These are phyloP conservation scores for Sclerodermus sp. DNA, from an alignment of 2,888 invertebrate species.

Conservation along the genomic window DNA sequence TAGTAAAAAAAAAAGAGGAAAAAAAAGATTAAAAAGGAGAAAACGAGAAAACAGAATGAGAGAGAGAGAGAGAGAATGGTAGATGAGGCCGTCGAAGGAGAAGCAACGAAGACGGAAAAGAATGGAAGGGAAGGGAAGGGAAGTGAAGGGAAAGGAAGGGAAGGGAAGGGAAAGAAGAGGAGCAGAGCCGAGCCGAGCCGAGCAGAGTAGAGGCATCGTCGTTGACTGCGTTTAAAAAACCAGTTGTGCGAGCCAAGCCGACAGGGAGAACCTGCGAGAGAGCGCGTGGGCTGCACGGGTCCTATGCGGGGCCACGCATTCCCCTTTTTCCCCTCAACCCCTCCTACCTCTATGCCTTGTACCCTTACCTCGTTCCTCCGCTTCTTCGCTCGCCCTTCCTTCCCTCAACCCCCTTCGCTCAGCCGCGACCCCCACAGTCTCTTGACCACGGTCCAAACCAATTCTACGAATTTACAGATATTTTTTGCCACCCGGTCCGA, in stretches of 20 bases:
- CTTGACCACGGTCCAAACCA: conserved; percentile 13
- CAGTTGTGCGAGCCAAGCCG: conserved; percentile 54
- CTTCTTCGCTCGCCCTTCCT: no score
- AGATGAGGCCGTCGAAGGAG: conserved; percentile 24
- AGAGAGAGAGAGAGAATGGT: conserved; percentile 11
- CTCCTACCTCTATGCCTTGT: conserved; percentile 11
- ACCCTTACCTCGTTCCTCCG: no score
- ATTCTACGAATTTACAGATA: conserved; percentile 22
- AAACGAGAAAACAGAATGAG: conserved; percentile 20
- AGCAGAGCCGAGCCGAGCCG: no score
- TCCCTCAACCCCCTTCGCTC: conserved; percentile 4
- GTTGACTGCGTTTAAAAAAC: conserved; percentile 56
- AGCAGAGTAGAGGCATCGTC: conserved; percentile 48
- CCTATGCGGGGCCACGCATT: conserved; percentile 14
- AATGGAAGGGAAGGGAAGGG: conserved; percentile 6
- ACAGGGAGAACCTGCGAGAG: conserved; percentile 36
- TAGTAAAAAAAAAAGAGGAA: conserved; percentile 49
- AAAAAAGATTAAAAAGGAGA: no score
- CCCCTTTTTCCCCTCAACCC: no score
- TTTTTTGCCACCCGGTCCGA: conserved; percentile 14
- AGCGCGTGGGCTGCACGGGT: conserved; percentile 56
- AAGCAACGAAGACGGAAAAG: conserved; percentile 10
- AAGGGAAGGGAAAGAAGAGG: conserved; percentile 15
- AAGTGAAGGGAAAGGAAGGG: conserved; percentile 5
- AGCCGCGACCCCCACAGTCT: conserved; percentile 1